Evolutionary conservation across 1,140 invertebrate species (phyloP).

Genomic region (Calephelis virginiensis): DNA sequence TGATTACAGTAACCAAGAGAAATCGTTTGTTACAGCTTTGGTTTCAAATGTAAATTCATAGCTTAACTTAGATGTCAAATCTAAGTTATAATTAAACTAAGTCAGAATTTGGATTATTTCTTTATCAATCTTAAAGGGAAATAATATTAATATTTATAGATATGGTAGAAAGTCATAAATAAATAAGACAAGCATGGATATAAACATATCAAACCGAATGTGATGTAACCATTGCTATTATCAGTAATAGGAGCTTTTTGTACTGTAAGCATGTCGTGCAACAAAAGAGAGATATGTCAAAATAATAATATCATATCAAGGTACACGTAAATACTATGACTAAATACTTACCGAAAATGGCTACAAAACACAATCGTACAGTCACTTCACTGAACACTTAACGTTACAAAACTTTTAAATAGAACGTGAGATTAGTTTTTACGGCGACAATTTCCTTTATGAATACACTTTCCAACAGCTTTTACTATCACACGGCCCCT

Average conservation of each 20-base stretch:
- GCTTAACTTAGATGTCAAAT: no score
- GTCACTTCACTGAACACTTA: constrained; percentile 45
- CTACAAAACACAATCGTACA: constrained; percentile 59
- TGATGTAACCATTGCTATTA: constrained; percentile 4
- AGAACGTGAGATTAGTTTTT: constrained; percentile 73
- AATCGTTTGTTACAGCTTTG: no score
- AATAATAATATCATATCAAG: constrained; percentile 27
- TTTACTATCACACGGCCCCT: constrained; percentile 73
- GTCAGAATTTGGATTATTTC: no score
- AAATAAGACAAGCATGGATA: no score
- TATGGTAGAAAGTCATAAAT: no score
- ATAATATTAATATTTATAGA: no score
- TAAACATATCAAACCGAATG: not conserved
- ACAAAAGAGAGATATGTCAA: not conserved
- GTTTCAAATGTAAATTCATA: no score
- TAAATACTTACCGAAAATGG: constrained; percentile 68
- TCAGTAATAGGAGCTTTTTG: not conserved
- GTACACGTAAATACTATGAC: constrained; percentile 62
- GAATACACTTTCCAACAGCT: constrained; percentile 77
- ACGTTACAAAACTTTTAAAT: constrained; percentile 44
- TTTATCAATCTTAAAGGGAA: no score
- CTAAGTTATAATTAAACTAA: no score
- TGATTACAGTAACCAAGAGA: no score
- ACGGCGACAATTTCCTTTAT: constrained; percentile 64
- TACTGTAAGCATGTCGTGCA: not conserved